Percentiles rank a stretch among this genome's conserved stretches.
Evolutionary conservation across 2,113 vertebrate genomes (phyloP).

Genomic region (Albula goreensis): DNA sequence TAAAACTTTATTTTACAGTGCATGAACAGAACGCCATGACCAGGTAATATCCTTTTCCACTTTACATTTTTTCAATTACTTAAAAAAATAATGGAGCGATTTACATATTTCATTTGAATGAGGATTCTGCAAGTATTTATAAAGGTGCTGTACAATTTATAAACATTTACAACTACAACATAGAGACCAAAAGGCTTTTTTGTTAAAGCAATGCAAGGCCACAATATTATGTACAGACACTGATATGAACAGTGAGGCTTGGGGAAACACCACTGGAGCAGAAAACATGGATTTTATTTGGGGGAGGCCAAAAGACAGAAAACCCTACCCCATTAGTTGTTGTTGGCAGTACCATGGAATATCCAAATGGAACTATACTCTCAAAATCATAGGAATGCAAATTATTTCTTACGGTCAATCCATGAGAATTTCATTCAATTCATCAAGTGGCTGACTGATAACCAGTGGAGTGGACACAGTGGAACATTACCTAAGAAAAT

Average conservation of each 20-base stretch:
- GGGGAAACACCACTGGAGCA: conserved; percentile 12
- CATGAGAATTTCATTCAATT: background rate
- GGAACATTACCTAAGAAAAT: too few relatives aligned
- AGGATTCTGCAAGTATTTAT: conserved; percentile 86
- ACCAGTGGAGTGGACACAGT: too few relatives aligned
- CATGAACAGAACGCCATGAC: conserved; percentile 78
- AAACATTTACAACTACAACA: conserved; percentile 96
- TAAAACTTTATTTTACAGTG: conserved; percentile 75
- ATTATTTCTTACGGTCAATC: too few relatives aligned
- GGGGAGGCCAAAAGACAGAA: background rate
- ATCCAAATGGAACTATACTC: background rate
- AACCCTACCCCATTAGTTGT: background rate
- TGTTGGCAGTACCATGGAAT: background rate
- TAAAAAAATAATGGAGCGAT: conserved; percentile 99
- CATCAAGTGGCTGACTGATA: background rate
- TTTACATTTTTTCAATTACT: conserved; percentile 78
- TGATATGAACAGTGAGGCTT: conserved; percentile 46
- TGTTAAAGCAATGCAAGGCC: conserved; percentile 87
- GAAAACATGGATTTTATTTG: background rate
- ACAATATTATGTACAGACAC: conserved; percentile 64
- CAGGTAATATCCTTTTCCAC: conserved; percentile 59
- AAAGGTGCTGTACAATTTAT: conserved; percentile 99
- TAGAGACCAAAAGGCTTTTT: conserved; percentile 64
- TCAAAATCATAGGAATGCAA: background rate
- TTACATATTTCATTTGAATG: conserved; percentile 87